Evolutionary conservation across 1,140 invertebrate genomes (phyloP).

Genomic region (Zaprionus camerounensis): DNA sequence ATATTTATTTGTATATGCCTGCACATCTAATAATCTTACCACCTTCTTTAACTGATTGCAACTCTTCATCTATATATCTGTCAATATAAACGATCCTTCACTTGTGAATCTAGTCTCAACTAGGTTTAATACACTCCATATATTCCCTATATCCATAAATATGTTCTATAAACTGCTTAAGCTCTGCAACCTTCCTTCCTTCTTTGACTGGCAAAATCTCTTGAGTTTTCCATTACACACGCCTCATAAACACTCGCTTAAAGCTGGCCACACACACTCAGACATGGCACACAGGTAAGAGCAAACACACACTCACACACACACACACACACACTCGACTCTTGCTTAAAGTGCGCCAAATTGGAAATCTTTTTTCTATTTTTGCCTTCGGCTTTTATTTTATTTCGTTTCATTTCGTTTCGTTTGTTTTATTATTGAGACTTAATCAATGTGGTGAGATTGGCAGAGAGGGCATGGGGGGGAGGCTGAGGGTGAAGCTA

Average conservation of each 20-base stretch:
- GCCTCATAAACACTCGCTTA: conserved; percentile 38
- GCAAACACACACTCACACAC: conserved; percentile 10
- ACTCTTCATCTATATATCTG: not conserved
- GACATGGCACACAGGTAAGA: not conserved
- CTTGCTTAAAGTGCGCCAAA: conserved; percentile 43
- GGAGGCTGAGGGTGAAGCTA: not conserved
- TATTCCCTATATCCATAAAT: not conserved
- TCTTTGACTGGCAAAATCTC: conserved; percentile 3
- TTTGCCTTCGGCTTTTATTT: conserved; percentile 28
- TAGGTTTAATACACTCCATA: not conserved
- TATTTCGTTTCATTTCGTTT: conserved; percentile 40
- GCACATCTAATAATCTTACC: not conserved
- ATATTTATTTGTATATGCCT: not conserved
- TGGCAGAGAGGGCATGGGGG: not conserved
- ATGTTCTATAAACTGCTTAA: not conserved
- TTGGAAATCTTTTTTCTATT: conserved; percentile 27
- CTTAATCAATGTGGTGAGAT: conserved; percentile 51
- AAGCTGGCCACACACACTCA: conserved; percentile 24
- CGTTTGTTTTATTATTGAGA: conserved; percentile 62
- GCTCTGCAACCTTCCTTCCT: not conserved
- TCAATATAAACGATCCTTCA: not conserved
- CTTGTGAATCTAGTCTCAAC: not conserved
- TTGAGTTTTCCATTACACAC: conserved; percentile 7
- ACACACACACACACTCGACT: conserved; percentile 25
- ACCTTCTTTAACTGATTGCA: not conserved